Evolutionary conservation across 2,113 vertebrate genomes (phyloP), one percentile per base, ranked within the genome.

Genomic region (Peucedramus taeniatus): DNA sequence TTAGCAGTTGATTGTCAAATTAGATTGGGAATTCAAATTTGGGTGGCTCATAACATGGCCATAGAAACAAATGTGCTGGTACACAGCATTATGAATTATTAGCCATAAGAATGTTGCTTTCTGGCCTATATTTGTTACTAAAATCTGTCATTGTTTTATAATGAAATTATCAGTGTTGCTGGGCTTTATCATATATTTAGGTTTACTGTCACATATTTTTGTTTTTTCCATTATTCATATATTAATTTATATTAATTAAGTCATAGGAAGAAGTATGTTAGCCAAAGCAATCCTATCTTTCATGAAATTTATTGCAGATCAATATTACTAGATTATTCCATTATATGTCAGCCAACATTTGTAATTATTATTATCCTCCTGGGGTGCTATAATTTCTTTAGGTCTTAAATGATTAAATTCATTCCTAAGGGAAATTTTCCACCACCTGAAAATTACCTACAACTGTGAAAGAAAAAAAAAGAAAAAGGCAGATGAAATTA

Each of bases 361-460:
- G 6, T 40, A 50, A 81, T 31, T 61, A 64, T 47, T 72, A 83
- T 66, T 63, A n/a, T 21, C 84, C 9, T 95, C 30, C 53, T 98
- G 95, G 64, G 94, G 95, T 92, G 94, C 90, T 90, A 92, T 98
- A 21, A 90, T 65, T 97, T 98, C 97, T 93, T 96, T 97, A 54
- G 98, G 97, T 83, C 96, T 95, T 83, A 95, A 21, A 40, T 92
- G 70, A 79, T 89, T 78, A 96, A 97, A 96, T 75, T 98, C 80
- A 96, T 74, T 97, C 72, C 96, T 77, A 57, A 98, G 75, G 79
- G 98, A 98, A 95, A 98, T 98, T 95, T 94, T 98, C 98, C 97
- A 98, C 88, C 98, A 98, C 76, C 94, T 98, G 92, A 97, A 98
- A 94, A 98, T 97, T 40, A 98, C 91, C 98, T 98, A 51, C 51